A percentile compares a stretch with the other conserved stretches of the same genome.
Evolutionary conservation across 2,797 vertebrate species (phyloP).

Genomic region (Danio aesculapii): DNA sequence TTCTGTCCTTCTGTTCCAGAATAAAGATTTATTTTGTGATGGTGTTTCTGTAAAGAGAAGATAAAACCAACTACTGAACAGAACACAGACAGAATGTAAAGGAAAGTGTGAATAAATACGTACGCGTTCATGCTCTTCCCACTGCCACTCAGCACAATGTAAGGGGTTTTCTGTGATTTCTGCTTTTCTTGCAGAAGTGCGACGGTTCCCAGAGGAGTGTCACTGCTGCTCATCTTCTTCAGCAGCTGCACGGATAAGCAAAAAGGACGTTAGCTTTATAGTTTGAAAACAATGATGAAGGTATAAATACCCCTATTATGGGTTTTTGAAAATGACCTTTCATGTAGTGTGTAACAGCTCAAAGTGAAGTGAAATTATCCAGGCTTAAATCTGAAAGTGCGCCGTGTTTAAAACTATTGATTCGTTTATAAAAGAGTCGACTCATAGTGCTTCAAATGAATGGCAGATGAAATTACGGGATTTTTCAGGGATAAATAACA

Average conservation of each 20-base stretch:
- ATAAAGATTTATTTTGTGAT: conserved; percentile 64
- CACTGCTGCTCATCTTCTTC: conserved; percentile 97
- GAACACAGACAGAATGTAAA: neutral
- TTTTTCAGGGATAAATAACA: no score
- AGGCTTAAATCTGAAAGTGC: no score
- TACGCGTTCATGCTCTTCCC: conserved; percentile 96
- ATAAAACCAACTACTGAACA: neutral
- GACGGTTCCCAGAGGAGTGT: conserved; percentile 91
- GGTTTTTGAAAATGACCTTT: no score
- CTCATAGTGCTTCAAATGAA: no score
- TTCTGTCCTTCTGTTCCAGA: conserved; percentile 1
- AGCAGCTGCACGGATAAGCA: conserved; percentile 75
- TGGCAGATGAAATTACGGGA: no score
- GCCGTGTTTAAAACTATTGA: no score
- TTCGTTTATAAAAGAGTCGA: no score
- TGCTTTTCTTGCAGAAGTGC: conserved; percentile 95
- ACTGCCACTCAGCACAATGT: conserved; percentile 93
- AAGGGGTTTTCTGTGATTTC: conserved; percentile 94
- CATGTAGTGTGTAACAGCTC: no score
- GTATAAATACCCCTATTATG: no score
- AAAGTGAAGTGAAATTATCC: no score
- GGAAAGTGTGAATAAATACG: conserved; percentile 55
- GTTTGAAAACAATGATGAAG: no score
- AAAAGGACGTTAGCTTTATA: neutral
- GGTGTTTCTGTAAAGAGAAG: conserved; percentile 62